phyloP scores from a whole-genome alignment of 2,888 invertebrate species.

The Noctua fimbriata region DNA sequence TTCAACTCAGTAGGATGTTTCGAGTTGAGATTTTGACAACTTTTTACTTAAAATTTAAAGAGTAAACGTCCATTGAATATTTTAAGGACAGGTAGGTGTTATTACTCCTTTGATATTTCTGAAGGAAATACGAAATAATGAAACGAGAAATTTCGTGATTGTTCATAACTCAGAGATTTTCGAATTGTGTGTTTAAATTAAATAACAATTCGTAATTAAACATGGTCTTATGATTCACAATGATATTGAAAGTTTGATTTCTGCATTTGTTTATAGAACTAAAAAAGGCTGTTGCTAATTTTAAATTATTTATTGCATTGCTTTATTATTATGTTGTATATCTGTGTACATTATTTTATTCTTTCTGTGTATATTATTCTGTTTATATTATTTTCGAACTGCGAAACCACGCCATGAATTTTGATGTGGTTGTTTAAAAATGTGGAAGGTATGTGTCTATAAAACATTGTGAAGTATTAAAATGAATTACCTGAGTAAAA shows the following conservation, averaged over 20 bases:
- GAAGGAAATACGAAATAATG: background rate
- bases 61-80: background rate
- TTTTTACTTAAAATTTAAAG: slow-evolving; percentile 11
- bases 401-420: background rate
- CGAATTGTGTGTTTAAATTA: slow-evolving; percentile 7
- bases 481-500: no score
- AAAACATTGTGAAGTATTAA: no score
- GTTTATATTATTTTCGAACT: background rate
- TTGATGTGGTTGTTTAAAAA: background rate
- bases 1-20: slow-evolving; percentile 16
- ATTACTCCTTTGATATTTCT: background rate
- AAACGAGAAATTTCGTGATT: background rate
- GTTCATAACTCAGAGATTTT: background rate
- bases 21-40: slow-evolving; percentile 13
- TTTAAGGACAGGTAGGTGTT: background rate
- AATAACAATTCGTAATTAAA: slow-evolving; percentile 14
- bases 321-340: background rate
- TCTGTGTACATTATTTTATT: background rate
- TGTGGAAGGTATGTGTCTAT: background rate
- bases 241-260: background rate
- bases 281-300: background rate
- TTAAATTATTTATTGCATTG: background rate
- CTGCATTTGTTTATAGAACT: background rate
- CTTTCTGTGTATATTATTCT: background rate
- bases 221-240: background rate